These are phyloP conservation scores for Apodemus speciosus DNA, from an alignment of 2,113 vertebrate species.

Conservation along the genomic window DNA sequence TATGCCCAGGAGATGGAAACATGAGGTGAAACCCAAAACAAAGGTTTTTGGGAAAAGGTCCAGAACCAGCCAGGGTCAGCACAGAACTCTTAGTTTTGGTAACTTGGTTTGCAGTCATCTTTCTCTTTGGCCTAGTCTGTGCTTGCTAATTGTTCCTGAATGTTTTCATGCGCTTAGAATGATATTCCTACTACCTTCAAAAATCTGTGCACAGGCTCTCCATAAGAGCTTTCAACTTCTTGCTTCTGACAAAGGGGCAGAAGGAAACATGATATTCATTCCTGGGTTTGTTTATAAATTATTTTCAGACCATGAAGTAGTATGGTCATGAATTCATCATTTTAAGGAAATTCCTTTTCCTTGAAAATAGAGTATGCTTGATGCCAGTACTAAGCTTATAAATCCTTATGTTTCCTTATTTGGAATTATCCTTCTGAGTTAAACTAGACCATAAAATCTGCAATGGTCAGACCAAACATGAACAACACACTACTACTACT, in stretches of 20 bases:
- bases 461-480: constrained; percentile 71
- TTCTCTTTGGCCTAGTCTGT: not conserved
- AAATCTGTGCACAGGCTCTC: not conserved
- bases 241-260: constrained; percentile 2
- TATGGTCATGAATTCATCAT: constrained; percentile 61
- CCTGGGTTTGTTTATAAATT: constrained; percentile 53
- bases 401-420: constrained; percentile 75
- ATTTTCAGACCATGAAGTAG: constrained; percentile 46
- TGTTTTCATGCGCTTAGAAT: not conserved
- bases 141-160: not conserved
- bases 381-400: constrained; percentile 45
- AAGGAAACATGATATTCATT: constrained; percentile 13
- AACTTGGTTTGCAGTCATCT: not conserved
- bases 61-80: not conserved
- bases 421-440: constrained; percentile 73
- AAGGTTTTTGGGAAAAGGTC: not conserved
- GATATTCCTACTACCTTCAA: not conserved
- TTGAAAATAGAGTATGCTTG: constrained; percentile 55
- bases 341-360: constrained; percentile 69
- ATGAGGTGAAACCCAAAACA: not conserved
- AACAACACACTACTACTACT: not conserved
- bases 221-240: not conserved
- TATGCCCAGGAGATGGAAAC: not conserved
- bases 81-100: not conserved
- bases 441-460: constrained; percentile 74